phyloP scores from a whole-genome alignment of 2,888 invertebrate species.

The Drosophila flavopinicola region DNA sequence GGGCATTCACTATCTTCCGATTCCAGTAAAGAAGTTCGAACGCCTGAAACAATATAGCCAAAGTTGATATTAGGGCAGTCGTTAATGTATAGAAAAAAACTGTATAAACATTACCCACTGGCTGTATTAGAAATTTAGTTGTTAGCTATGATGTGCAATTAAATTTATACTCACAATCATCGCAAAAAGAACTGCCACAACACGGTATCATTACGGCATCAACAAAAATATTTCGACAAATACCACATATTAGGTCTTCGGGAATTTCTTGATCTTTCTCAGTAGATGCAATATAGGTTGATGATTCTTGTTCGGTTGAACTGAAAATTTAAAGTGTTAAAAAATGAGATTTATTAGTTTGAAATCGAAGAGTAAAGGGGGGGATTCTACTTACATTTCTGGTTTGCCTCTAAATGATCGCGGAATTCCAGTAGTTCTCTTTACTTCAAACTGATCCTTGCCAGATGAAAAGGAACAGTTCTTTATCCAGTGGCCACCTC shows the following conservation, averaged over 20 bases:
- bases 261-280: slow-evolving; percentile 90
- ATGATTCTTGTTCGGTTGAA: slow-evolving; percentile 60
- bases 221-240: slow-evolving; percentile 95
- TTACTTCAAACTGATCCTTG: slow-evolving; percentile 89
- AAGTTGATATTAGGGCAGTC: too few relatives aligned
- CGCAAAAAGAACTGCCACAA: slow-evolving; percentile 99
- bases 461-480: slow-evolving; percentile 91
- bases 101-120: too few relatives aligned
- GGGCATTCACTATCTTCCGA: slow-evolving; percentile 98
- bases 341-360: background rate
- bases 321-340: slow-evolving; percentile 33
- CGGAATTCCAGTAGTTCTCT: slow-evolving; percentile 98
- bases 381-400: slow-evolving; percentile 90
- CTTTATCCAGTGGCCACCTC: slow-evolving; percentile 98
- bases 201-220: slow-evolving; percentile 99
- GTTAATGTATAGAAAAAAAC: too few relatives aligned
- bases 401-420: slow-evolving; percentile 94
- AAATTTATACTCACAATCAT: slow-evolving; percentile 91
- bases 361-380: too few relatives aligned
- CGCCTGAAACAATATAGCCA: slow-evolving; percentile 86
- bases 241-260: slow-evolving; percentile 94
- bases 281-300: slow-evolving; percentile 49
- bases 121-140: too few relatives aligned
- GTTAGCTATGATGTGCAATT: too few relatives aligned
- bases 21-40: slow-evolving; percentile 93